A percentile compares a stretch with the other conserved stretches of the same genome.
phyloP scores from a whole-genome alignment of 2,113 vertebrate species.

The Rhegmatorhina hoffmannsi region DNA sequence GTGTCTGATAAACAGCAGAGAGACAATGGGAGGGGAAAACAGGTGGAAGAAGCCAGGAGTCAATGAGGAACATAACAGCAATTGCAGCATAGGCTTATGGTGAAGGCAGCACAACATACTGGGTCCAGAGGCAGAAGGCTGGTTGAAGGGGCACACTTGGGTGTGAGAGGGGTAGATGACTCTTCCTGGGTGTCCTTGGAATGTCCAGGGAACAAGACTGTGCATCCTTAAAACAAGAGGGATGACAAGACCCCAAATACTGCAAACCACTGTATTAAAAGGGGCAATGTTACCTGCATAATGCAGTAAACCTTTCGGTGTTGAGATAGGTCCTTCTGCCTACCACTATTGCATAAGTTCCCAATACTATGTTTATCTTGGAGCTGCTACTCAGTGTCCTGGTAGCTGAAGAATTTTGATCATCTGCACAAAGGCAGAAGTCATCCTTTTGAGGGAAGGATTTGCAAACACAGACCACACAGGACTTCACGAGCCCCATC shows the following conservation, averaged over 20 bases:
- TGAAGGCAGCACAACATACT: fast-evolving
- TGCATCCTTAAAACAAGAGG: neutral
- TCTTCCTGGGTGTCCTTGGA: neutral
- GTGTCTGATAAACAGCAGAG: neutral
- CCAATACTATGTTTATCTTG: neutral
- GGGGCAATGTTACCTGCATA: fast-evolving
- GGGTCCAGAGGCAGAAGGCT: neutral
- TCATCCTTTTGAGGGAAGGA: neutral
- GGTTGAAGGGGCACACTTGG: fast-evolving
- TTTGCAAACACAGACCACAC: neutral
- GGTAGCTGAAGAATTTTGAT: neutral
- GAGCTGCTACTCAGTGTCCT: neutral
- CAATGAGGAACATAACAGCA: neutral
- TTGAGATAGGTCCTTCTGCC: neutral
- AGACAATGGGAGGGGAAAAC: neutral
- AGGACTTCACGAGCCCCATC: neutral
- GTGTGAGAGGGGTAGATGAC: neutral
- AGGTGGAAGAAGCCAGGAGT: neutral
- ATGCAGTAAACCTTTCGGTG: fast-evolving
- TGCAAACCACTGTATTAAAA: neutral
- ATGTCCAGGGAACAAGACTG: neutral
- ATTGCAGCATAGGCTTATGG: fast-evolving
- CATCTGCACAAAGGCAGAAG: neutral
- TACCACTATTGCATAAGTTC: neutral
- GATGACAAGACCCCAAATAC: neutral